These are phyloP conservation scores for Apomyelois bistriatella DNA, from an alignment of 2,888 invertebrate genomes.

Conservation along the genomic window DNA sequence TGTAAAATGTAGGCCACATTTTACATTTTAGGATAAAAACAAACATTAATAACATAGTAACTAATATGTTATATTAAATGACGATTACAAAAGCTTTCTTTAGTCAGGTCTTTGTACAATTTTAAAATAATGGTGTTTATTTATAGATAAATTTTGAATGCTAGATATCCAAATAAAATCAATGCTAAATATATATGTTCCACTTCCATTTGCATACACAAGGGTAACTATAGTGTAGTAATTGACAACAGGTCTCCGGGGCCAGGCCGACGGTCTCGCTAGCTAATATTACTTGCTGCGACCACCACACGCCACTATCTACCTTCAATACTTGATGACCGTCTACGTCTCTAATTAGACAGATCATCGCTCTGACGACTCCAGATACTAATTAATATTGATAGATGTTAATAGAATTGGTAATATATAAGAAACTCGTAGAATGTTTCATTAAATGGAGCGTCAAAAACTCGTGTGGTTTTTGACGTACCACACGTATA, in stretches of 20 bases:
- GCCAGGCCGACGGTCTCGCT: conserved; percentile 27
- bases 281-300: conserved; percentile 50
- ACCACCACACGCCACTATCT: conserved; percentile 34
- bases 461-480: no score
- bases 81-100: no score
- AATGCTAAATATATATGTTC: conserved; percentile 5
- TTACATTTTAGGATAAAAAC: no score
- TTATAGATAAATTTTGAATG: no score
- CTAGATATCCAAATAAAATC: background rate
- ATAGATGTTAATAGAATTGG: background rate
- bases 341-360: conserved; percentile 53
- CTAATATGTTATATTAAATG: no score
- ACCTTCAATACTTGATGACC: conserved; percentile 64
- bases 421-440: background rate
- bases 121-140: no score
- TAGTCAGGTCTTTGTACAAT: no score
- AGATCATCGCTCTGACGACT: conserved; percentile 31
- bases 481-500: no score
- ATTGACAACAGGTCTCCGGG: conserved; percentile 19
- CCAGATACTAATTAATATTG: conserved; percentile 37
- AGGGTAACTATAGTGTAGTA: conserved; percentile 4
- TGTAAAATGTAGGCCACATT: no score
- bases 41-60: no score
- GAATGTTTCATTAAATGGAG: no score
- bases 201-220: background rate